A percentile compares a stretch with the other conserved stretches of the same genome.
phyloP scores from a whole-genome alignment of 2,797 vertebrate species.

The Anguilla marmorata region DNA sequence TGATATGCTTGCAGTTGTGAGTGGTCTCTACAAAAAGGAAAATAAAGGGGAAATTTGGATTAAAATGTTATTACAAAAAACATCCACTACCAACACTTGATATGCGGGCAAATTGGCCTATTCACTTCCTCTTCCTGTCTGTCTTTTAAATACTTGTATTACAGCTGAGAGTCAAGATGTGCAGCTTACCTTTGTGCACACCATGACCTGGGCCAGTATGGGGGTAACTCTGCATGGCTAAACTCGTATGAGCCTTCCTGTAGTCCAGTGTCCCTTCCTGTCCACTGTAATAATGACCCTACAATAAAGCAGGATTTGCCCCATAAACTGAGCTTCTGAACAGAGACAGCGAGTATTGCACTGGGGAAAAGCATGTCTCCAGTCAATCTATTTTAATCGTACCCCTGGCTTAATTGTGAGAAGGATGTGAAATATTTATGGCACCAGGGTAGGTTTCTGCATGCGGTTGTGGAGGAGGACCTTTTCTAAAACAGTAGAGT shows the following conservation, averaged over 20 bases:
- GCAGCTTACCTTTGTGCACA: neutral
- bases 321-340: neutral
- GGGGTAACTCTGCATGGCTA: neutral
- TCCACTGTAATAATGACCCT: neutral
- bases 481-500: neutral
- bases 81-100: neutral
- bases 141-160: neutral
- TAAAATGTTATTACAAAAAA: neutral
- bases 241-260: neutral
- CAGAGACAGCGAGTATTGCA: neutral
- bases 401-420: neutral
- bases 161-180: neutral
- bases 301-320: neutral
- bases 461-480: neutral
- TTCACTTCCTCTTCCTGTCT: neutral
- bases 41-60: neutral
- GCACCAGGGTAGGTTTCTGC: neutral
- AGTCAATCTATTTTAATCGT: slow-evolving; percentile 21
- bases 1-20: neutral
- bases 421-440: neutral
- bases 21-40: neutral
- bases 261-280: neutral
- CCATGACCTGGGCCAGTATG: neutral
- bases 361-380: neutral
- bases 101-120: neutral